A percentile compares a stretch with the other conserved stretches of the same genome.
Evolutionary conservation across 2,113 vertebrate species (phyloP).

Genomic region (Archilochus colubris): DNA sequence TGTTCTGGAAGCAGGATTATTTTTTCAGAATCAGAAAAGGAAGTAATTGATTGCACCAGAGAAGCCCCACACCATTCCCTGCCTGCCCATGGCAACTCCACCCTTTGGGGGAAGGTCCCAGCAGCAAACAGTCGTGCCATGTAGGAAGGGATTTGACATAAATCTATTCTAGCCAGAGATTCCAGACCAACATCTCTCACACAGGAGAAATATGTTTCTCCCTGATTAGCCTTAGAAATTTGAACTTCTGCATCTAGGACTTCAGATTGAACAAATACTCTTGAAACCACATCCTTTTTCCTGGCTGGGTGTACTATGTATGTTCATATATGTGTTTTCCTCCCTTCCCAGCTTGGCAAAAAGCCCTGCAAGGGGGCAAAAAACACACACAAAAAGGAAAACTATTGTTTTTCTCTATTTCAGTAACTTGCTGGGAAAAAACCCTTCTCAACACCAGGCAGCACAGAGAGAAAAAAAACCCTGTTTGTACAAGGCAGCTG

Average conservation of each 20-base stretch:
- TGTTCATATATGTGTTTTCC: background rate
- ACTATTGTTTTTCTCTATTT: background rate
- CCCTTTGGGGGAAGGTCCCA: background rate
- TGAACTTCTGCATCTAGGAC: background rate
- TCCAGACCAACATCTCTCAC: background rate
- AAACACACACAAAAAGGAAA: background rate
- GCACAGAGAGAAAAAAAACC: background rate
- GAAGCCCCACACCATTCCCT: background rate
- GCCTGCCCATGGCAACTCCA: background rate
- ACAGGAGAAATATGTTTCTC: background rate
- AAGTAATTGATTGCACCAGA: background rate
- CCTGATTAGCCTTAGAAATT: background rate
- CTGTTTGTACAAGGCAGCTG: background rate
- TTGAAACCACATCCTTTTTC: constrained; percentile 12
- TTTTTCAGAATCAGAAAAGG: background rate
- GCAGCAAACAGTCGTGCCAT: rapidly evolving
- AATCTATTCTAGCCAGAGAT: background rate
- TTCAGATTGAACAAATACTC: background rate
- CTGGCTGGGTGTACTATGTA: background rate
- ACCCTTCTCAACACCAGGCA: background rate
- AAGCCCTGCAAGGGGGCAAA: background rate
- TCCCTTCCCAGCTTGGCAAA: background rate
- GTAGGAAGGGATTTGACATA: background rate
- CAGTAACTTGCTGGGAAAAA: background rate
- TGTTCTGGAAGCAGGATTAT: background rate